These are phyloP conservation scores for Boulengeromyrus knoepffleri DNA, from an alignment of 2,113 vertebrate species.

Conservation along the genomic window DNA sequence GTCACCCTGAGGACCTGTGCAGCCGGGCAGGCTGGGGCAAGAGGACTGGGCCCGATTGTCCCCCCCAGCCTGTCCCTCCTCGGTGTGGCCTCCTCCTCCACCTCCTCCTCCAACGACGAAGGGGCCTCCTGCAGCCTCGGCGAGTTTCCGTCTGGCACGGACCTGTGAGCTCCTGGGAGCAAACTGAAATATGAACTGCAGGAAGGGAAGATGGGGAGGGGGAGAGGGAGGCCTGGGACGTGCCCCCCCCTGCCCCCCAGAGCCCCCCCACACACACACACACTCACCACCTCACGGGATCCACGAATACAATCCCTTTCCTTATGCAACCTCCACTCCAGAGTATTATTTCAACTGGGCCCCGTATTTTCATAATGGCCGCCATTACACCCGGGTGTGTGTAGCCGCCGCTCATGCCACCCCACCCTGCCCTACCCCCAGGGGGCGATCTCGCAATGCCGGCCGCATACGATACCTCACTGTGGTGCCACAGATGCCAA, in stretches of 20 bases:
- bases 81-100: constrained; percentile 79
- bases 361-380: constrained; percentile 45
- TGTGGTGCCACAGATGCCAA: neutral
- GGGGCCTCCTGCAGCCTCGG: constrained; percentile 72
- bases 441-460: constrained; percentile 6
- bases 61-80: constrained; percentile 68
- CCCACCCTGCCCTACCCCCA: neutral
- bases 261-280: constrained; percentile 7
- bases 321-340: constrained; percentile 36
- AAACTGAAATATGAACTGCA: constrained; percentile 89
- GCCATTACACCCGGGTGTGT: constrained; percentile 16
- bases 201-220: constrained; percentile 48
- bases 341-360: constrained; percentile 43
- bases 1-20: constrained; percentile 75
- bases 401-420: constrained; percentile 15
- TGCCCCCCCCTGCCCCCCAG: constrained; percentile 14
- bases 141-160: constrained; percentile 86
- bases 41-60: constrained; percentile 79
- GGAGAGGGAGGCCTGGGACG: constrained; percentile 48
- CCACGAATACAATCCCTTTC: constrained; percentile 25
- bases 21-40: constrained; percentile 72
- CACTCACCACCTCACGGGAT: constrained; percentile 30
- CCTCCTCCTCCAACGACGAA: constrained; percentile 63
- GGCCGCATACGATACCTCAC: neutral
- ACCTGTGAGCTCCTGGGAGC: constrained; percentile 87